Evolutionary conservation across 2,888 invertebrate species (phyloP), one percentile per base, ranked within the genome.

Genomic region (Caenorhabditis sp.): DNA sequence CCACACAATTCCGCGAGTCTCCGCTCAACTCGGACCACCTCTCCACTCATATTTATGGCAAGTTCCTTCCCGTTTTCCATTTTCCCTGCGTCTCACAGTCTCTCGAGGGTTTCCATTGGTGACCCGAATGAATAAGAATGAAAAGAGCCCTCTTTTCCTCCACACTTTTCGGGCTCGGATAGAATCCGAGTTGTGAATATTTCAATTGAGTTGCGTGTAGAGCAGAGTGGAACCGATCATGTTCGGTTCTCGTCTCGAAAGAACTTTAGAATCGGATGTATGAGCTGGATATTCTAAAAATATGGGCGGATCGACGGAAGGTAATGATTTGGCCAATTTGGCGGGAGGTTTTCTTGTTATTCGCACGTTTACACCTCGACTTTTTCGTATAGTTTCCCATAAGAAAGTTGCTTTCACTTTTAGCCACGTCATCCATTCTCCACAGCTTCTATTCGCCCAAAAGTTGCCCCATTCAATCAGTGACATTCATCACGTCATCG

Each of bases 41-140:
- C 11, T 50, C 72, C 2, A 56, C 43, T 15, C 73, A 73, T 46
- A 65, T 73, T 52, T 73, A 73, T 65, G 73, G 73, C 59, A 46
- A 62, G 61, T 70, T 53, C 17, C 26, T 24, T 45, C 22, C 32
- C 32, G 20, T 56, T 15, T 39, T 11, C 13, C 35, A 13, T 9
- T 35, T 13, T 35, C 4, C 9, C 13, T 3, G 11, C 13, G 11
- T 35, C 35, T 39, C 9, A 2, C 27, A 6, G 6, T 35, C 20
- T 59, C 35, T 56, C 56, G 15, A 43, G 30, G 30, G 56, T 30
- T 32, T 15, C 66, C 56, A 37, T 26, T 48, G 66, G 66, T 50
- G 56, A 66, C 66, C 66, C 56, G 26, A 62, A 50, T 41, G 50
- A 30, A 15, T 11, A n/a, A n/a, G n/a, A n/a, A n/a, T n/a, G 53